phyloP scores from a whole-genome alignment of 2,797 vertebrate species.

The Saxicola maurus region DNA sequence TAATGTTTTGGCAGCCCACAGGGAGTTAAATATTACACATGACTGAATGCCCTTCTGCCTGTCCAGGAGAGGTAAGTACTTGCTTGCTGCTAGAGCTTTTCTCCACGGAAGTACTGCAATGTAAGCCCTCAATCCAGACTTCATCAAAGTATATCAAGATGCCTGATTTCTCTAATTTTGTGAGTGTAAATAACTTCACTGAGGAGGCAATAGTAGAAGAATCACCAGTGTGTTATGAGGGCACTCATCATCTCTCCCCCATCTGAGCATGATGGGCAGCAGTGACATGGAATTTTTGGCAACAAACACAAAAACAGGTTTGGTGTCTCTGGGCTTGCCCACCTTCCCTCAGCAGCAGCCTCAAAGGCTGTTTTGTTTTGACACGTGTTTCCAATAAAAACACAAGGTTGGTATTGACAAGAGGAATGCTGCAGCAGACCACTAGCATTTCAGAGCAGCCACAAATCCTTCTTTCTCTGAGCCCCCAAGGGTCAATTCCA shows the following conservation, averaged over 20 bases:
- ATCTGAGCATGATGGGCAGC: background rate
- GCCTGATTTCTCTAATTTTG: background rate
- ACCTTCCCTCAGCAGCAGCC: conserved; percentile 33
- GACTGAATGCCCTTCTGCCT: background rate
- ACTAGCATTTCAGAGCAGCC: conserved; percentile 52
- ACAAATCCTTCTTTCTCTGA: conserved; percentile 46
- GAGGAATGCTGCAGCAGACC: conserved; percentile 59
- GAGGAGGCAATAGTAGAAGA: background rate
- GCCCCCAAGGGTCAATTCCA: conserved; percentile 47
- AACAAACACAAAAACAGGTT: conserved; percentile 41
- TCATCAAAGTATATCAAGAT: background rate
- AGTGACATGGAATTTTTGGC: background rate
- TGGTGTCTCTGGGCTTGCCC: background rate
- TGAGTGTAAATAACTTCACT: background rate
- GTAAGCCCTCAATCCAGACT: background rate
- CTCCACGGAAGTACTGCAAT: background rate
- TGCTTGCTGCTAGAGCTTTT: background rate
- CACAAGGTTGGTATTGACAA: conserved; percentile 47
- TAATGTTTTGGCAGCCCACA: background rate
- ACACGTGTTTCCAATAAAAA: conserved; percentile 70
- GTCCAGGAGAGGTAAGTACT: background rate
- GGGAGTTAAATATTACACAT: background rate
- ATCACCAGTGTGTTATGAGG: background rate
- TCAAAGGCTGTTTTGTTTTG: conserved; percentile 14
- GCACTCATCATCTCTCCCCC: background rate